Evolutionary conservation across 2,888 invertebrate genomes (phyloP).

Genomic region (Barypeithes pellucidus): DNA sequence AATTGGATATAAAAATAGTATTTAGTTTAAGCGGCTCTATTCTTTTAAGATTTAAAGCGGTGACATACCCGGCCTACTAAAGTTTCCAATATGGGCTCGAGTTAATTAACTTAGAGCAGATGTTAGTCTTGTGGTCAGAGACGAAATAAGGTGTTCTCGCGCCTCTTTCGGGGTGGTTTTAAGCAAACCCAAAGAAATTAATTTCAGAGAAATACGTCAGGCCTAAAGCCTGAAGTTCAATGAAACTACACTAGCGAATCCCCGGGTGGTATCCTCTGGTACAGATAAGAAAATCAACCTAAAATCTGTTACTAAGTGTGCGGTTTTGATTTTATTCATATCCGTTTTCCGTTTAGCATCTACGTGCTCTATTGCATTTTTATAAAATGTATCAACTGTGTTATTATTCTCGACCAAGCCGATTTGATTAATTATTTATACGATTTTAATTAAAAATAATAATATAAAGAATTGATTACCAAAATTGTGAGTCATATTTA

Average conservation of each 20-base stretch:
- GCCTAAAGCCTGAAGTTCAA: no score
- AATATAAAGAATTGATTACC: neutral
- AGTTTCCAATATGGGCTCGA: slow-evolving; percentile 5
- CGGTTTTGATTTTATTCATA: no score
- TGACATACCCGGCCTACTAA: slow-evolving; percentile 9
- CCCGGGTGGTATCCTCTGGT: no score
- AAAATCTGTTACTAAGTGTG: no score
- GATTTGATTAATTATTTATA: slow-evolving; percentile 10
- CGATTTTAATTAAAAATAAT: slow-evolving; percentile 12
- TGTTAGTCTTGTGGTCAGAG: slow-evolving; percentile 21
- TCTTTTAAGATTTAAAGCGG: slow-evolving; percentile 7
- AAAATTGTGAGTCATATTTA: slow-evolving; percentile 8
- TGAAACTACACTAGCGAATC: no score
- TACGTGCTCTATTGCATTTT: no score
- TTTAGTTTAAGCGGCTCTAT: neutral
- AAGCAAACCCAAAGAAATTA: no score
- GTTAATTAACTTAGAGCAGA: slow-evolving; percentile 30
- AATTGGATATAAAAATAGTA: slow-evolving; percentile 14
- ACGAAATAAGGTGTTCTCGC: slow-evolving; percentile 29
- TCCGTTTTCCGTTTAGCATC: no score
- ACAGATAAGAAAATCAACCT: no score
- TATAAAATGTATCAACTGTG: neutral
- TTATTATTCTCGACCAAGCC: neutral
- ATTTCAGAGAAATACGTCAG: no score
- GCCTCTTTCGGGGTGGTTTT: no score